Base-by-base conservation (phyloP, 2,888 invertebrate genomes). In the Phaedon cochleariae region DNA sequence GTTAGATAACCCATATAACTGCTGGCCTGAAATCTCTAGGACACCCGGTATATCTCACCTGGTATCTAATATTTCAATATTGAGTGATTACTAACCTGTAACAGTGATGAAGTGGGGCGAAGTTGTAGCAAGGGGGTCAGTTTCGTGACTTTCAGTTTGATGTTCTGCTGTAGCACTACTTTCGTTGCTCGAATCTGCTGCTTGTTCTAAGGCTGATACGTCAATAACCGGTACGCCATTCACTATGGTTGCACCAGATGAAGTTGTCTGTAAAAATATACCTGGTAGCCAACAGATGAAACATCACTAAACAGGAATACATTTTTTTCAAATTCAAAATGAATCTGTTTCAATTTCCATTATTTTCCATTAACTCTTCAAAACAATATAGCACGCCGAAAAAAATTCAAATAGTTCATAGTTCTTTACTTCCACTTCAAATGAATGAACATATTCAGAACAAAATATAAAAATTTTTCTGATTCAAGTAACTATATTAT, bases 91-190 rank as follows among this genome's bases (percentile, higher is more conserved):
- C 65, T 59, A 29, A 90, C 91, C 91, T 77, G 91, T 89, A 29
- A 92, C 92, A 37, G 91, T 90, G 73, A 92, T 92, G 82, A 90
- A 92, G 68, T 89, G 88, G 34, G 87, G 87, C 12, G 87, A 83
- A 41, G 77, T 76, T 61, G 83, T 81, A 21, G 85, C 83, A 41
- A 85, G 83, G n/a, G 85, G 85, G 67, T 86, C 86, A 60, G 84
- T 81, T 76, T 86, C 87, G 73, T 86, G 84, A 64, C 82, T 81
- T 46, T 87, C 85, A 37, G 83, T 78, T 51, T 66, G 69, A 15
- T 71, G 69, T 48, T 69, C 69, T 31, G 66, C 37, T 5, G 69
- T 69, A 34, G 66, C 62, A 46, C 65, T 71, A 65, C 87, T 87
- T 74, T 87, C 86, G 84, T 87, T 86, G 73, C 87, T 87, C n/a